phyloP scores from a whole-genome alignment of 2,113 vertebrate species.

The Cervus canadensis region DNA sequence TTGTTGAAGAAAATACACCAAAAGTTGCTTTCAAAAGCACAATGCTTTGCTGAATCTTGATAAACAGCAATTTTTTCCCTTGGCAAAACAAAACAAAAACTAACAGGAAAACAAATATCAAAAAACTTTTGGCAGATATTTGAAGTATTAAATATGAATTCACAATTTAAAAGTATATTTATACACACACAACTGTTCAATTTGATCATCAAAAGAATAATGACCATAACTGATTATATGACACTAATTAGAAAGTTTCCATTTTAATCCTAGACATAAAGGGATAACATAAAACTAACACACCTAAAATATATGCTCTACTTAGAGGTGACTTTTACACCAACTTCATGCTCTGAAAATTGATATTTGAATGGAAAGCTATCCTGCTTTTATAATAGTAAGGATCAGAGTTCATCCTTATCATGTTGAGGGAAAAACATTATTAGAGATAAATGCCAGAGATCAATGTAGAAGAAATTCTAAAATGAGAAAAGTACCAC shows the following conservation, averaged over 20 bases:
- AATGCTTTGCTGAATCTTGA: constrained; percentile 89
- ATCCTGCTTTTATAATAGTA: not conserved
- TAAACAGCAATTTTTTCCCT: constrained; percentile 91
- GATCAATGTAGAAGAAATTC: not conserved
- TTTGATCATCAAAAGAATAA: not conserved
- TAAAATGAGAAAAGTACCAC: not conserved
- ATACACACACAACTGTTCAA: not conserved
- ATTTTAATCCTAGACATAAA: not conserved
- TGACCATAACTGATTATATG: not conserved
- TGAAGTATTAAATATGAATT: not conserved
- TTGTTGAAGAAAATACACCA: constrained; percentile 93
- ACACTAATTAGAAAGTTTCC: not conserved
- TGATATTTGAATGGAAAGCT: not conserved
- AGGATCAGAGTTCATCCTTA: not conserved
- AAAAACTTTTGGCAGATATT: not conserved
- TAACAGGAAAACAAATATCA: not conserved
- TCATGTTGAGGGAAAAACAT: not conserved
- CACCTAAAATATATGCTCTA: not conserved
- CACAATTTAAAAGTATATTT: not conserved
- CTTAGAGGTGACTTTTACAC: not conserved
- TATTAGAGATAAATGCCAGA: not conserved
- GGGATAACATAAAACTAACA: not conserved
- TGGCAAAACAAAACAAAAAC: constrained; percentile 70
- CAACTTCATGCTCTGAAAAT: not conserved
- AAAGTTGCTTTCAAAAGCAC: constrained; percentile 92